Percentiles rank a stretch among this genome's conserved stretches.
phyloP scores from a whole-genome alignment of 2,888 invertebrate genomes.

The Meandrusa payeni region DNA sequence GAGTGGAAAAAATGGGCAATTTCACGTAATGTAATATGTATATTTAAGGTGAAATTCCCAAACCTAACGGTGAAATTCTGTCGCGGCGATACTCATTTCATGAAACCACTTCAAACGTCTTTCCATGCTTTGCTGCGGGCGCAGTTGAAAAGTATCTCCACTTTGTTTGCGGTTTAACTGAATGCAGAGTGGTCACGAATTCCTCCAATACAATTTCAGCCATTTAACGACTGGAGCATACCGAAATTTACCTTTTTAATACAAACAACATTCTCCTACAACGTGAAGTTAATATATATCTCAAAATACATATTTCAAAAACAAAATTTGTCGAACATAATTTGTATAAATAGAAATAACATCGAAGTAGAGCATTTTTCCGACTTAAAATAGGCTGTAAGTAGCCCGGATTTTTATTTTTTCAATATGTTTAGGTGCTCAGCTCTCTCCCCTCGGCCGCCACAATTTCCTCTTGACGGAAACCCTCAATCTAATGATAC shows the following conservation, averaged over 20 bases:
- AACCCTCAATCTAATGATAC: constrained; percentile 82
- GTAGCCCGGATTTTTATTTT: constrained; percentile 78
- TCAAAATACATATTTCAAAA: too few relatives aligned
- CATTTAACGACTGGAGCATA: too few relatives aligned
- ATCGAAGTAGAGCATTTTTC: constrained; percentile 48
- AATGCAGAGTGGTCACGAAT: constrained; percentile 5
- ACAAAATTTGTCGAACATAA: too few relatives aligned
- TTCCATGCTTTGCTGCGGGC: constrained; percentile 42
- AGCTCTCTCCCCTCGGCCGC: constrained; percentile 68
- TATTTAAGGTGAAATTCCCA: constrained; percentile 76
- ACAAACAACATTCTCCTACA: too few relatives aligned
- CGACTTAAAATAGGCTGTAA: constrained; percentile 45
- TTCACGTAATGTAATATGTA: constrained; percentile 81
- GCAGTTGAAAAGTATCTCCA: constrained; percentile 51
- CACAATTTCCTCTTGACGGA: constrained; percentile 81
- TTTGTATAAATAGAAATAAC: too few relatives aligned
- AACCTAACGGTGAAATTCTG: constrained; percentile 66
- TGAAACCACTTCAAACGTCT: constrained; percentile 74
- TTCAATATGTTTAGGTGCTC: constrained; percentile 79
- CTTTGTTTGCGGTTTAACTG: constrained; percentile 29
- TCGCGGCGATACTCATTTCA: constrained; percentile 73
- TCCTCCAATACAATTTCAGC: too few relatives aligned
- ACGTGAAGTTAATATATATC: too few relatives aligned
- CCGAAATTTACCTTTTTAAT: too few relatives aligned
- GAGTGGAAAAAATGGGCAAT: constrained; percentile 82